A percentile compares a stretch with the other conserved stretches of the same genome.
phyloP scores from a whole-genome alignment of 2,113 vertebrate genomes.

The Cyphomyrus discorhynchus region DNA sequence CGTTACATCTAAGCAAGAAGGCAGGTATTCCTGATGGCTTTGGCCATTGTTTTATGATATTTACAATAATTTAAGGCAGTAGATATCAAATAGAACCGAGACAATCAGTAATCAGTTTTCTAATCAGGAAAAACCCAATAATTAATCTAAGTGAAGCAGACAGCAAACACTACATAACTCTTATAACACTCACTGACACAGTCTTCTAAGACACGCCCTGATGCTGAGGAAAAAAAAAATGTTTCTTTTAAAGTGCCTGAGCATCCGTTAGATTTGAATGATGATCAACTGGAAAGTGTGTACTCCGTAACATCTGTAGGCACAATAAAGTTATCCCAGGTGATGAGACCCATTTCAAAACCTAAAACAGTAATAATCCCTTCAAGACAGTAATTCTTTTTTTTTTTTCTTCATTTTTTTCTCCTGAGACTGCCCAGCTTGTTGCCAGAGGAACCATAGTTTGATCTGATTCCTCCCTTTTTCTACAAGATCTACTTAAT shows the following conservation, averaged over 20 bases:
- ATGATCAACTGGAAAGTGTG: conserved; percentile 5
- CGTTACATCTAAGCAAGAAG: conserved; percentile 53
- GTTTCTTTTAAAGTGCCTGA: neutral
- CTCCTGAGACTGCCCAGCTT: conserved; percentile 18
- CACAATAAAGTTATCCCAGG: conserved; percentile 34
- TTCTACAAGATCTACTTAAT: neutral
- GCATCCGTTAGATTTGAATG: neutral
- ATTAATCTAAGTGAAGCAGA: neutral
- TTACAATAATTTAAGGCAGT: neutral
- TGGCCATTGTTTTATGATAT: neutral
- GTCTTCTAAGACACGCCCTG: conserved; percentile 26
- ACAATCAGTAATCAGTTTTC: neutral
- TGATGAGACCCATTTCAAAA: conserved; percentile 23
- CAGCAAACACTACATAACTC: neutral
- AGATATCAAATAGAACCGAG: neutral
- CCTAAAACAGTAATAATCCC: conserved; percentile 49
- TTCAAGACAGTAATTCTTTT: conserved; percentile 55
- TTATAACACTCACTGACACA: conserved; percentile 5
- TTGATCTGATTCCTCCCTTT: conserved; percentile 12
- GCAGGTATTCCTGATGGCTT: conserved; percentile 34
- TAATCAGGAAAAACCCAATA: neutral
- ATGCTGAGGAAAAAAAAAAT: neutral
- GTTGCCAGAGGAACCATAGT: conserved; percentile 27
- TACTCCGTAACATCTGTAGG: conserved; percentile 7
- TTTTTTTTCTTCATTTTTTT: conserved; percentile 48